Conservation (phyloP, 2,888 invertebrate genomes). For the Bombylius major region DNA sequence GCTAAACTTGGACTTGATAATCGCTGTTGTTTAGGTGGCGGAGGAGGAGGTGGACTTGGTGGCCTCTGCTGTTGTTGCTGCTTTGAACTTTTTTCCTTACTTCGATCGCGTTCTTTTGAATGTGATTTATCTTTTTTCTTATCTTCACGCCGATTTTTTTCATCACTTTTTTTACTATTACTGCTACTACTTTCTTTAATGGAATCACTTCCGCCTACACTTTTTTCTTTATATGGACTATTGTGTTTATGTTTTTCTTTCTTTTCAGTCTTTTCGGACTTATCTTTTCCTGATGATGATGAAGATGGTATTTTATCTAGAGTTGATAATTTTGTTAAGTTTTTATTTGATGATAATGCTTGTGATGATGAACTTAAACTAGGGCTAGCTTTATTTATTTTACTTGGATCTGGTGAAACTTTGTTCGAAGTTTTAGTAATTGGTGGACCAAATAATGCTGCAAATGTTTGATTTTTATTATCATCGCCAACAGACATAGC, state of each 20-base stretch:
- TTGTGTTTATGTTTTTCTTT: constrained; percentile 40
- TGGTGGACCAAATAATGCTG: constrained; percentile 70
- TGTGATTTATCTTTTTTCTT: constrained; percentile 41
- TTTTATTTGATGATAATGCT: background rate
- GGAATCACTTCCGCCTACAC: constrained; percentile 24
- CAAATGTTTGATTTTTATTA: constrained; percentile 52
- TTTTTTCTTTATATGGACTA: constrained; percentile 43
- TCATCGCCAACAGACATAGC: constrained; percentile 47
- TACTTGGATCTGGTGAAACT: constrained; percentile 49
- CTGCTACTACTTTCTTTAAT: constrained; percentile 18
- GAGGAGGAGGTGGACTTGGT: constrained; percentile 23
- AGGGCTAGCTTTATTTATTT: constrained; percentile 13
- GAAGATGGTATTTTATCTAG: background rate
- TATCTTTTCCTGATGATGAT: constrained; percentile 18
- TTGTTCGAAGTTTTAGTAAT: constrained; percentile 59
- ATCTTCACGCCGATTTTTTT: constrained; percentile 39
- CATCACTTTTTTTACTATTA: constrained; percentile 33
- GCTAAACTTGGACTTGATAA: background rate
- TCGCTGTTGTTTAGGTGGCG: constrained; percentile 22
- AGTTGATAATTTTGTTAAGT: background rate
- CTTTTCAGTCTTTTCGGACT: constrained; percentile 44
- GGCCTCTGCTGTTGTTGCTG: constrained; percentile 27
- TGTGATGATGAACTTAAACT: constrained; percentile 4
- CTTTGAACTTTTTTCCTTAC: constrained; percentile 39
- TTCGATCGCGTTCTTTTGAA: constrained; percentile 42